Percentiles rank a stretch among this genome's conserved stretches.
These are phyloP conservation scores for Numida meleagris DNA, from an alignment of 2,113 vertebrate species.

Conservation along the genomic window DNA sequence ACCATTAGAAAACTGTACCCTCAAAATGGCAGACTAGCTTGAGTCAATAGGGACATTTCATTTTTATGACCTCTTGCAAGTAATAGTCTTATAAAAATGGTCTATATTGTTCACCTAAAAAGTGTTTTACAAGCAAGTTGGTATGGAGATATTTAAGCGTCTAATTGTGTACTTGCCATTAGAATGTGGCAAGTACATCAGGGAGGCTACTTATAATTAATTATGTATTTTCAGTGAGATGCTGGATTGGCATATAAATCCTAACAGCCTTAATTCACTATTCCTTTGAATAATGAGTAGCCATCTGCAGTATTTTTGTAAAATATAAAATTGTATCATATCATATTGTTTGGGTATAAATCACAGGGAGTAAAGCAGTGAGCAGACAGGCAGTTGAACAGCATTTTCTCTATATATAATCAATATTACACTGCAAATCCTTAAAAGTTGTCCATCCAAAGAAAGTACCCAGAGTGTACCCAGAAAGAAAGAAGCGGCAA, in stretches of 20 bases:
- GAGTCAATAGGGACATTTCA: not conserved
- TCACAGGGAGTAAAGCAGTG: not conserved
- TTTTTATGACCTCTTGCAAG: not conserved
- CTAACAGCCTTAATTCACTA: not conserved
- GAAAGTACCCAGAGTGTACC: not conserved
- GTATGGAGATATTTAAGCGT: not conserved
- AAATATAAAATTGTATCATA: not conserved
- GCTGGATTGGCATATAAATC: not conserved
- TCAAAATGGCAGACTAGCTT: not conserved
- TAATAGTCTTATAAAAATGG: not conserved
- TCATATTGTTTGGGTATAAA: not conserved
- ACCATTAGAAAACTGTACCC: not conserved
- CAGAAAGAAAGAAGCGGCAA: slow-evolving; percentile 17
- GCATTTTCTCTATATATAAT: not conserved
- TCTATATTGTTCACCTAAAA: not conserved
- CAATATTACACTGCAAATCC: not conserved
- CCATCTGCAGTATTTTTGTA: not conserved
- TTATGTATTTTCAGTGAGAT: not conserved
- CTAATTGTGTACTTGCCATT: not conserved
- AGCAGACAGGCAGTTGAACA: not conserved
- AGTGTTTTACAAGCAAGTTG: not conserved
- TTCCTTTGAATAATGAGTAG: not conserved
- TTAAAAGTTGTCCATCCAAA: not conserved
- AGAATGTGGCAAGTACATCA: not conserved
- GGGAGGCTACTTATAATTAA: not conserved